Percentiles rank a stretch among this genome's conserved stretches.
These are phyloP conservation scores for Pica pica DNA, from an alignment of 2,113 vertebrate species.

Conservation along the genomic window DNA sequence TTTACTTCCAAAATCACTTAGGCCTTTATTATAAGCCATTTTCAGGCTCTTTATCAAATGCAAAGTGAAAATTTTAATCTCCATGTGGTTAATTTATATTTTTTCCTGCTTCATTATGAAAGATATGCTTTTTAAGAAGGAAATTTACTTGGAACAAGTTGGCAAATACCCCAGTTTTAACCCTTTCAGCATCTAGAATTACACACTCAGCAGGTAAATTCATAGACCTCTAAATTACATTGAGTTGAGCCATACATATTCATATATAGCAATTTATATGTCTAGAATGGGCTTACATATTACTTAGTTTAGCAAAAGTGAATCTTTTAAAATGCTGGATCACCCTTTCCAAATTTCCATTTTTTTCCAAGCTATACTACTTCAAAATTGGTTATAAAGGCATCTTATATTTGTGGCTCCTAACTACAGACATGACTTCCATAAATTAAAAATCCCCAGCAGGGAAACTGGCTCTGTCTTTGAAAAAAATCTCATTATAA, in stretches of 20 bases:
- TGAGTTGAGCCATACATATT: background rate
- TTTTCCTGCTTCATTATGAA: background rate
- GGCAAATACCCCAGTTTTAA: background rate
- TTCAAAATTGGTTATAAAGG: background rate
- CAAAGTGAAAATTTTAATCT: background rate
- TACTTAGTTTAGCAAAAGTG: background rate
- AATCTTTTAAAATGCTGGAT: background rate
- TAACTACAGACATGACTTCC: background rate
- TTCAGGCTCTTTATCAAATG: background rate
- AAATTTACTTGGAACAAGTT: background rate
- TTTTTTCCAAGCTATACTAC: background rate
- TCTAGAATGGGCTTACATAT: background rate
- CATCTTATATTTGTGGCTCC: background rate
- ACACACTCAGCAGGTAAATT: background rate
- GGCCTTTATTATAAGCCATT: background rate
- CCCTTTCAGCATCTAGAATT: background rate
- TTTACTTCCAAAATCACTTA: background rate
- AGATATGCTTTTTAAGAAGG: background rate
- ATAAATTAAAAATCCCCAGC: background rate
- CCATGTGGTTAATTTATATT: background rate
- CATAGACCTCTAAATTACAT: background rate
- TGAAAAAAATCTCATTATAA: background rate
- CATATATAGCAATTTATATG: background rate
- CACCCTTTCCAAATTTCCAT: background rate
- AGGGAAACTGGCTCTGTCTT: background rate